Evolutionary conservation across 1,140 invertebrate genomes (phyloP), one percentile per base, ranked within the genome.

Genomic region (Condylostylus longicornis): DNA sequence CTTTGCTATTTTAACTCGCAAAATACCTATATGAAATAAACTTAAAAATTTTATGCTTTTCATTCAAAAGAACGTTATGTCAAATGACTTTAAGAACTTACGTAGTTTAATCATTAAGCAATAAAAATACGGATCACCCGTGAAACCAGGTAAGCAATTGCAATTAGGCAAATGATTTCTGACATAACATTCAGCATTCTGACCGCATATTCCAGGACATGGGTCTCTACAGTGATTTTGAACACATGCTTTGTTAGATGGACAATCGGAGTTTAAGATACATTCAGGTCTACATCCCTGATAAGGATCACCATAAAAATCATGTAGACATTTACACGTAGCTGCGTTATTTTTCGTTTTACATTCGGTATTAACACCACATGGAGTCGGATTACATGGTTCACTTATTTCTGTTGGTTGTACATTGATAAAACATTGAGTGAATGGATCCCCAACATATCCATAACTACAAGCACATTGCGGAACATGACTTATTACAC

Each of bases 171-270:
- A 59, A 56, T 84, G 81, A 50, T 81, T 79, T 1, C 79, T 61
- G 6, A 80, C 77, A 52, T 71, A 67, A 48, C 81, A 84, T 39
- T 75, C 66, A 2, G 74, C 82, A 50, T 83, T 80, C 17, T 66
- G 58, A 27, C 77, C 79, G 53, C 82, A 85, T n/a, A 70, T 70
- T 15, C 78, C 75, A 0, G 70, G 69, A 50, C 82, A 87, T 27
- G 82, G 81, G 66, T 85, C 72, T 47, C 66, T 66, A 47, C 82
- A 86, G 59, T 77, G 81, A 31, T 72, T 75, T 46, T 77, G 74
- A 5, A 78, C 58, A 44, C 79, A 84, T 27, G 77, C 74, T 43
- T 69, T 64, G 46, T 71, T 71, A 10, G 71, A 67, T 31, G 72
- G 62, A 48, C 81, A 84, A 50, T 83, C 79, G 2, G 71, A 71